A percentile compares a stretch with the other conserved stretches of the same genome.
These are phyloP conservation scores for Drosophila aldrichi DNA, from an alignment of 2,888 invertebrate species.

Conservation along the genomic window DNA sequence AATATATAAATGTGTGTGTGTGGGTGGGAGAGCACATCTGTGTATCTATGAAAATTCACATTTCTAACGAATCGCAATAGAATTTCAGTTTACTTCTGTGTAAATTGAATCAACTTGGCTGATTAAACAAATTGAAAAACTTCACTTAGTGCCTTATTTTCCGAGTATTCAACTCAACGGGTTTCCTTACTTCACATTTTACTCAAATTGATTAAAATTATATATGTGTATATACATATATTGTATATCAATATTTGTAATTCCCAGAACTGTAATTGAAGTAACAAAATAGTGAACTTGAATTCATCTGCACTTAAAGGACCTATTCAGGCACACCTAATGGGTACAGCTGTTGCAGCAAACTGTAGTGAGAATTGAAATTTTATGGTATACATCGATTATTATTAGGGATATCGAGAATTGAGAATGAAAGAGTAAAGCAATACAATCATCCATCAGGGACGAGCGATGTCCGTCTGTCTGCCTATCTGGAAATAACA, in stretches of 20 bases:
- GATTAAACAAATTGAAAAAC: conserved; percentile 4
- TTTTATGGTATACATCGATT: too few species aligned
- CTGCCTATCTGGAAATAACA: neutral
- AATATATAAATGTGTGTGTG: neutral
- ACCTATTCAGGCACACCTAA: neutral
- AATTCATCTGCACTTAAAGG: neutral
- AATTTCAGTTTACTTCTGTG: conserved; percentile 2
- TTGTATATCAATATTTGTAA: neutral
- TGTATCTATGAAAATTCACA: neutral
- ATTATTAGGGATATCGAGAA: neutral
- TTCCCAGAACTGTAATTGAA: neutral
- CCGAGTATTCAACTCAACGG: neutral
- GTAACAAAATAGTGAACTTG: neutral
- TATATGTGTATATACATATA: neutral
- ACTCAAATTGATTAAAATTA: neutral
- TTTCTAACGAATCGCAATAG: conserved; percentile 1
- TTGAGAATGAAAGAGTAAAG: neutral
- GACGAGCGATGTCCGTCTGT: neutral
- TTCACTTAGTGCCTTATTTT: conserved; percentile 1
- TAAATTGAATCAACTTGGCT: neutral
- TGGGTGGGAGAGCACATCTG: neutral
- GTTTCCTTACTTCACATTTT: neutral
- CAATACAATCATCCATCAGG: neutral
- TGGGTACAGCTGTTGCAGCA: neutral
- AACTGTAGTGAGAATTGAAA: neutral